phyloP scores from a whole-genome alignment of 2,888 invertebrate genomes.

The Oxystoma pomonae region DNA sequence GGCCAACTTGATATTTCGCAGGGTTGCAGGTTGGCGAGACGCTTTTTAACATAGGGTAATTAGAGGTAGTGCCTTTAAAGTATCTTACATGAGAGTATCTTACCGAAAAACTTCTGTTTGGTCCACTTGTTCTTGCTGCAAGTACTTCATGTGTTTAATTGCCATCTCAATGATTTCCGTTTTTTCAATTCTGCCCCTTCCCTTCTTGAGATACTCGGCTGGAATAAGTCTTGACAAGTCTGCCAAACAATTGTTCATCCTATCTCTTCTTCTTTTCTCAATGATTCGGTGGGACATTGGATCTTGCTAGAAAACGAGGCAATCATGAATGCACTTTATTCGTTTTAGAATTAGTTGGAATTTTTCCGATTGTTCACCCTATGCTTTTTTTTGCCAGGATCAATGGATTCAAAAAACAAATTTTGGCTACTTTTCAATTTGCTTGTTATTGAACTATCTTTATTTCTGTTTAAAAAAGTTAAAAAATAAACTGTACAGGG shows the following conservation, averaged over 20 bases:
- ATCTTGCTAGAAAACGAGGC: slow-evolving; percentile 65
- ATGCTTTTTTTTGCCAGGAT: too few species aligned
- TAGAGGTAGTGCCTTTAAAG: too few species aligned
- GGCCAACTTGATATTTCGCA: too few species aligned
- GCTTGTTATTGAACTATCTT: too few species aligned
- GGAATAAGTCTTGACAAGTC: slow-evolving; percentile 92
- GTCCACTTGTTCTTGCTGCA: slow-evolving; percentile 62
- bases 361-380: neutral
- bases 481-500: too few species aligned
- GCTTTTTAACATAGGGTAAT: too few species aligned
- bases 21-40: too few species aligned
- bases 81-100: too few species aligned
- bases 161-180: slow-evolving; percentile 99
- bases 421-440: too few species aligned
- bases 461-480: too few species aligned
- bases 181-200: slow-evolving; percentile 92
- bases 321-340: neutral
- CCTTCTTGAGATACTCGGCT: slow-evolving; percentile 89
- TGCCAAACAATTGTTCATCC: slow-evolving; percentile 96
- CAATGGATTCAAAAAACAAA: too few species aligned
- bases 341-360: too few species aligned
- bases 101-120: slow-evolving; percentile 45
- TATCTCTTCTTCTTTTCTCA: slow-evolving; percentile 89
- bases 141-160: slow-evolving; percentile 86
- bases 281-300: slow-evolving; percentile 97